These are phyloP conservation scores for Aurelia sp. DNA, from an alignment of 30 jellyfish, hydroid and myxozoan species.

Conservation along the genomic window DNA sequence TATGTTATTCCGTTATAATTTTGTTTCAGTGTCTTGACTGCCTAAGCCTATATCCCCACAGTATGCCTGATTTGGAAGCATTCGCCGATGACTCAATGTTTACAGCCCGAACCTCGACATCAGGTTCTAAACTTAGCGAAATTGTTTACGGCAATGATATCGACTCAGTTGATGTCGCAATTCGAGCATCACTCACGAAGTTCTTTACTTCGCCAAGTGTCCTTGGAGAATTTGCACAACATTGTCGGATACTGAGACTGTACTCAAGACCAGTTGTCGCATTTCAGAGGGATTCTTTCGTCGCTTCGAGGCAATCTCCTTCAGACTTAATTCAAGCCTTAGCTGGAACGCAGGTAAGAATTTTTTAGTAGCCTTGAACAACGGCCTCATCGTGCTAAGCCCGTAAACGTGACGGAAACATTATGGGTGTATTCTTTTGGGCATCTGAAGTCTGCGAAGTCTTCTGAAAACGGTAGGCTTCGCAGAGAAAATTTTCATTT, in stretches of 20 bases:
- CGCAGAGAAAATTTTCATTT: too few species aligned
- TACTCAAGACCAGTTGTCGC: constrained; percentile 95
- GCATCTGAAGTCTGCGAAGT: too few species aligned
- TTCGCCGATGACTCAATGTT: constrained; percentile 49
- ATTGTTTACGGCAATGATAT: constrained; percentile 87
- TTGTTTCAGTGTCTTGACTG: constrained; percentile 63
- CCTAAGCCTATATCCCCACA: constrained; percentile 59
- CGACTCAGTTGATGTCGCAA: constrained; percentile 95
- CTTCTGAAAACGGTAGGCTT: too few species aligned
- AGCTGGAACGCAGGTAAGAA: constrained; percentile 86
- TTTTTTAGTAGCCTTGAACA: too few species aligned
- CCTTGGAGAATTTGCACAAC: constrained; percentile 67
- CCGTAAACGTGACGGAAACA: too few species aligned
- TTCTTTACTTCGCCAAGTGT: constrained; percentile 88
- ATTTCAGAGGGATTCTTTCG: constrained; percentile 63
- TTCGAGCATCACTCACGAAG: constrained; percentile 83
- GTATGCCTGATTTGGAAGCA: constrained; percentile 38
- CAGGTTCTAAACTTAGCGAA: constrained; percentile 65
- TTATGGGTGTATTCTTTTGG: too few species aligned
- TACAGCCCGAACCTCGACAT: constrained; percentile 35
- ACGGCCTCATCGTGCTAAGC: too few species aligned
- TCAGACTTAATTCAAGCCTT: constrained; percentile 66
- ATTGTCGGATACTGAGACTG: constrained; percentile 78
- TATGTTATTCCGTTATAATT: neutral
- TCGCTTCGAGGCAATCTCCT: constrained; percentile 70